Evolutionary conservation across 1,140 invertebrate genomes (phyloP).

Genomic region (Heliothis subflexa): DNA sequence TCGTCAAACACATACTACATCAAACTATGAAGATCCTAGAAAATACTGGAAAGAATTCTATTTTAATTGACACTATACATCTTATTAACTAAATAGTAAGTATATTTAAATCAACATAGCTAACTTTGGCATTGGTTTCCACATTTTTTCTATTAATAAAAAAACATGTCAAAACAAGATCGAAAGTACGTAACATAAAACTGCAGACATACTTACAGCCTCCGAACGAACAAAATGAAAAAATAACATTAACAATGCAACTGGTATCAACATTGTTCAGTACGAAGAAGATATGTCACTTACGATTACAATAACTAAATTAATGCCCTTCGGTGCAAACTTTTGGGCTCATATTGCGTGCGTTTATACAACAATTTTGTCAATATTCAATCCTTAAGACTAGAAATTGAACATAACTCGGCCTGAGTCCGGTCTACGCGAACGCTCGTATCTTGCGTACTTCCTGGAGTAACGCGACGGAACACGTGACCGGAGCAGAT

Average conservation of each 20-base stretch:
- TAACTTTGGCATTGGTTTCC: slow-evolving; percentile 86
- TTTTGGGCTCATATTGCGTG: slow-evolving; percentile 80
- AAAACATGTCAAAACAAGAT: slow-evolving; percentile 80
- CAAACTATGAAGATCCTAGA: slow-evolving; percentile 81
- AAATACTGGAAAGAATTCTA: slow-evolving; percentile 81
- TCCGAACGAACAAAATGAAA: slow-evolving; percentile 74
- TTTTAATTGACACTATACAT: slow-evolving; percentile 85
- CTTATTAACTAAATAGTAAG: slow-evolving; percentile 79
- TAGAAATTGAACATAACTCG: slow-evolving; percentile 80
- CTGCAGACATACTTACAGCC: slow-evolving; percentile 65
- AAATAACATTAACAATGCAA: slow-evolving; percentile 81
- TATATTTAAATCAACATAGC: slow-evolving; percentile 81
- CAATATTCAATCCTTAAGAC: slow-evolving; percentile 80
- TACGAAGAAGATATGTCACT: slow-evolving; percentile 80
- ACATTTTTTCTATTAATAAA: slow-evolving; percentile 77
- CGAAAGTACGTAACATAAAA: slow-evolving; percentile 75
- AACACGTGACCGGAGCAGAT: slow-evolving; percentile 53
- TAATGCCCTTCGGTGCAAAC: slow-evolving; percentile 79
- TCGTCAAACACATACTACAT: slow-evolving; percentile 75
- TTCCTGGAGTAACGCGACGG: slow-evolving; percentile 53
- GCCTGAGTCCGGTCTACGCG: slow-evolving; percentile 52
- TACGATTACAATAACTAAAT: slow-evolving; percentile 67
- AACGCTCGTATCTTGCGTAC: slow-evolving; percentile 44
- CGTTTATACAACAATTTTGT: slow-evolving; percentile 62
- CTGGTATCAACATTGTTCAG: slow-evolving; percentile 73